phyloP scores from a whole-genome alignment of 2,797 vertebrate genomes.

The Capromys pilorides region DNA sequence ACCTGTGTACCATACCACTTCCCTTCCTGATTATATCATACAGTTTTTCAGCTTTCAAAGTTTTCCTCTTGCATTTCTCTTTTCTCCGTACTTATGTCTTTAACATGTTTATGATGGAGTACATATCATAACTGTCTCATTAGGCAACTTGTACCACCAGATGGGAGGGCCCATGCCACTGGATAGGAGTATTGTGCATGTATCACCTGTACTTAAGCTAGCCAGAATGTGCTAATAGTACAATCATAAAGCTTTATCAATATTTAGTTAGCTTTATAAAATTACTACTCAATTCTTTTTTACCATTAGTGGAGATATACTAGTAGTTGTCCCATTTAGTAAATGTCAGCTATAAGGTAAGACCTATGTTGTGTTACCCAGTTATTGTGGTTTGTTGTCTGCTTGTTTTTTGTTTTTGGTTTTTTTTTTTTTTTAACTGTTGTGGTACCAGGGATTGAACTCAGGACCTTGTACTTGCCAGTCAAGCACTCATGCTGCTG shows the following conservation, averaged over 20 bases:
- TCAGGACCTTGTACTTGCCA: no score
- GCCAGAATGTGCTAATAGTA: neutral
- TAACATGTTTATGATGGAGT: neutral
- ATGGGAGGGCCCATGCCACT: neutral
- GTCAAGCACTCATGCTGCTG: no score
- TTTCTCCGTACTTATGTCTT: neutral
- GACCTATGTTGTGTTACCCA: neutral
- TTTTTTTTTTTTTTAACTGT: no score
- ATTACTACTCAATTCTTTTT: neutral
- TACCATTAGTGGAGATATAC: neutral
- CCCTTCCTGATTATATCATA: neutral
- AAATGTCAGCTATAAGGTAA: neutral
- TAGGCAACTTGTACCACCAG: neutral
- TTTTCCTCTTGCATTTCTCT: neutral
- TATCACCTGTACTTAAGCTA: neutral
- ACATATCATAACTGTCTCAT: neutral
- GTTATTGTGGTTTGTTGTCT: neutral
- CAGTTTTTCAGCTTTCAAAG: neutral
- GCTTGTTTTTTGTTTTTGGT: no score
- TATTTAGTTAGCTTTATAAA: neutral
- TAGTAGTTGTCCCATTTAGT: neutral
- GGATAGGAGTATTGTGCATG: neutral
- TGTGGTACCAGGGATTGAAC: no score
- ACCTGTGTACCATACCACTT: neutral
- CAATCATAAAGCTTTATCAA: neutral